Base-by-base conservation (phyloP, 2,888 invertebrate genomes). In the Eurois occulta region DNA sequence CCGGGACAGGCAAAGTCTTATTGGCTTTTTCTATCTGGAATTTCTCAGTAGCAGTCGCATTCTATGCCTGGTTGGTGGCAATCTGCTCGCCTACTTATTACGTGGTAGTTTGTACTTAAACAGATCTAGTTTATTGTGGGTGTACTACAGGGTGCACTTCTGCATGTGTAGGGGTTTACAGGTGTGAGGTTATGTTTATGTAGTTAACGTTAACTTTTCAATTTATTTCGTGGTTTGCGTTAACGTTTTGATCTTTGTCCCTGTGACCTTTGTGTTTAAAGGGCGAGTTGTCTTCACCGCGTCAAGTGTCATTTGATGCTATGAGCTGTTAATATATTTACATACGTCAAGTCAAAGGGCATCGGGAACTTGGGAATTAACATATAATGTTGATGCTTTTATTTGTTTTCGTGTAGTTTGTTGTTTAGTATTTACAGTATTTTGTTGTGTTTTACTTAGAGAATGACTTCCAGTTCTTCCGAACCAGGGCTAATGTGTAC, bases 281-380 rank as follows among this genome's bases (percentile, higher is more conserved):
- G 69, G 43, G 83, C 86, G 16, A 71, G 60, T 71, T 86, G 83
- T 86, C 86, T 78, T 75, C 82, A 28, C 74, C 48, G 35, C 77
- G 62, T 83, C 78, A 83, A 86, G 83, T 84, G 78, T 84, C 84
- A 83, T 78, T 84, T 86, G 74, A 83, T 86, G 70, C 41, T 86
- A 78, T 84, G 75, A 84, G 84, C 64, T 79, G 86, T 78, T 83
- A 71, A 86, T 78, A 52, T 67, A 83, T 86, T 78, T 86, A 78
- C 86, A 83, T 69, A 83, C 72, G 69, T 71, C 46, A 71, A 70
- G 66, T 67, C 70, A 75, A 75, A 86, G 78, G 48, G 73, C 86
- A 72, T 68, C 68, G 52, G 55, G 38, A 65, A 66, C 62, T 66
- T 52, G 65, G 58, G 66, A 72, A 84, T 62, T 75, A 64, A 77